Evolutionary conservation across 2,113 vertebrate species (phyloP).

Genomic region (Lamprotornis superbus): DNA sequence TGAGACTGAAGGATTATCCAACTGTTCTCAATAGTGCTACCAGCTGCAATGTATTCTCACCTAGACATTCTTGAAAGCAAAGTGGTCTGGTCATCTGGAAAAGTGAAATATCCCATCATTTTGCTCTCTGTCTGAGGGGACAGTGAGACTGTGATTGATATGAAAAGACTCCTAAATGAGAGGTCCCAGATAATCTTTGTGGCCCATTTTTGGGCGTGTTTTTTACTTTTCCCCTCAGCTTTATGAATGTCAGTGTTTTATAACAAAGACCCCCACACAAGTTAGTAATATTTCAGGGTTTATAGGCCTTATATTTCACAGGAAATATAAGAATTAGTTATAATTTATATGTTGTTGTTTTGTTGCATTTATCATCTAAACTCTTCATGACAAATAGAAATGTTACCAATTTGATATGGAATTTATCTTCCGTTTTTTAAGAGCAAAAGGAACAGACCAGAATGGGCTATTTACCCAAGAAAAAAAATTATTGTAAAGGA

Average conservation of each 20-base stretch:
- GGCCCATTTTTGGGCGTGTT: neutral
- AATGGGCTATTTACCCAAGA: neutral
- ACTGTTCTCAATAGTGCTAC: conserved; percentile 59
- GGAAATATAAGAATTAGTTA: neutral
- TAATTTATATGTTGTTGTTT: neutral
- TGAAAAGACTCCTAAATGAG: neutral
- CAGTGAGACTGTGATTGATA: conserved; percentile 8
- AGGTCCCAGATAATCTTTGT: neutral
- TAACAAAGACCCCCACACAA: fast-evolving
- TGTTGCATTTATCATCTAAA: neutral
- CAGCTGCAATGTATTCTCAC: conserved; percentile 60
- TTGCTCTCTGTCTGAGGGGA: neutral
- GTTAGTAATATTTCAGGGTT: neutral
- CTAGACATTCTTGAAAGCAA: conserved; percentile 10
- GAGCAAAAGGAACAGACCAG: neutral
- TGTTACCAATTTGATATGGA: neutral
- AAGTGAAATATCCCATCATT: conserved; percentile 43
- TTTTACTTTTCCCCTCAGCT: neutral
- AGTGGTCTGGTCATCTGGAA: conserved; percentile 51
- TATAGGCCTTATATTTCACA: neutral
- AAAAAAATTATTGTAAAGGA: neutral
- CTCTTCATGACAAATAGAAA: neutral
- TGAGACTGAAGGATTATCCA: conserved; percentile 54
- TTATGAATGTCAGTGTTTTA: neutral
- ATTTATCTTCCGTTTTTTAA: neutral